These are phyloP conservation scores for Eriosoma lanigerum DNA, from an alignment of 1,140 invertebrate species.

Conservation along the genomic window DNA sequence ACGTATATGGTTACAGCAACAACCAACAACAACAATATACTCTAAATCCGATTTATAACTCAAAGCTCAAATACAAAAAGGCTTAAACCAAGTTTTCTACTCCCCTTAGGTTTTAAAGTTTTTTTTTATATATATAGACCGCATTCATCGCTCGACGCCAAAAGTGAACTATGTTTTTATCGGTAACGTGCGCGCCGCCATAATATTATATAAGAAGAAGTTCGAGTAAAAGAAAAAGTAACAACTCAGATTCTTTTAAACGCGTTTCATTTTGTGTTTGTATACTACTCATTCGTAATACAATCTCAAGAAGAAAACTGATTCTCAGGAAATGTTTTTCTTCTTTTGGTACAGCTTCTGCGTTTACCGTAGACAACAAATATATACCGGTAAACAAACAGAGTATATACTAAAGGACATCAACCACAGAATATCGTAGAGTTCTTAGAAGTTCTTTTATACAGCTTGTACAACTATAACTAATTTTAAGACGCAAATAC, in stretches of 20 bases:
- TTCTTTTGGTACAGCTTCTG: not conserved
- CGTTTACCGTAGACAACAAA: too few species aligned
- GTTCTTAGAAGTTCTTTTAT: too few species aligned
- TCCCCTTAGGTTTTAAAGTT: constrained; percentile 25
- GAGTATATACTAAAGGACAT: too few species aligned
- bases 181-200: constrained; percentile 1
- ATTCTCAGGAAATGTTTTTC: constrained; percentile 1
- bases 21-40: constrained; percentile 14
- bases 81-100: constrained; percentile 41
- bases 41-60: constrained; percentile 42
- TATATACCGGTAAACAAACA: too few species aligned
- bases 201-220: not conserved
- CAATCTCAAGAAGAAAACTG: constrained; percentile 14
- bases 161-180: constrained; percentile 28
- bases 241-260: constrained; percentile 37
- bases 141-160: not conserved
- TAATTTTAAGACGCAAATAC: too few species aligned
- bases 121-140: not conserved
- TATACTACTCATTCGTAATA: not conserved
- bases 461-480: not conserved
- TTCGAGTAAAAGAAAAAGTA: constrained; percentile 2
- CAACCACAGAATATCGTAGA: too few species aligned
- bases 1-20: not conserved
- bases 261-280: not conserved
- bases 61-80: constrained; percentile 2